A percentile compares a stretch with the other conserved stretches of the same genome.
These are phyloP conservation scores for Mastomys natalensis DNA, from an alignment of 2,113 vertebrate genomes.

Conservation along the genomic window DNA sequence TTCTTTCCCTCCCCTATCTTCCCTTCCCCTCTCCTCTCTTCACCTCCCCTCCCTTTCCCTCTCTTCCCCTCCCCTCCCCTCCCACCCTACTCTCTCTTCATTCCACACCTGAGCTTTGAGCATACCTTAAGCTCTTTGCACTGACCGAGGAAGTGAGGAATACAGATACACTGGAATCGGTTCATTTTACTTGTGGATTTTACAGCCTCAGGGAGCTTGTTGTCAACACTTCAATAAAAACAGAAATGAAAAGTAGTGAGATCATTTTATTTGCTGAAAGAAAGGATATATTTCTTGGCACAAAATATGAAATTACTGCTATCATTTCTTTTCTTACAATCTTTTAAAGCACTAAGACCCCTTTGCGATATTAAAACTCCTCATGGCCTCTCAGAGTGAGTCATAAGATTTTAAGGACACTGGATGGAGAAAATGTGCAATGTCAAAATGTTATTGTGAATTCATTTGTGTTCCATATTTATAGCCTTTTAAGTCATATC, in stretches of 20 bases:
- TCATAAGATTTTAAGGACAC: slow-evolving; percentile 17
- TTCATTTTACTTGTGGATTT: slow-evolving; percentile 25
- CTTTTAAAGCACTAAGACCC: slow-evolving; percentile 49
- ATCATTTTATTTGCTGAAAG: slow-evolving; percentile 52
- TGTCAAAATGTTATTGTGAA: slow-evolving; percentile 17
- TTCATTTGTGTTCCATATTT: not conserved
- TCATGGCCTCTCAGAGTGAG: not conserved
- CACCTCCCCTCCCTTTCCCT: no score
- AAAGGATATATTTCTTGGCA: slow-evolving; percentile 42
- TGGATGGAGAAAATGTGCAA: not conserved
- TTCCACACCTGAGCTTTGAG: not conserved
- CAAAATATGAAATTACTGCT: not conserved
- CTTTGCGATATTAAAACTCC: slow-evolving; percentile 53
- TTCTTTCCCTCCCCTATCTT: not conserved
- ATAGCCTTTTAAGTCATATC: not conserved
- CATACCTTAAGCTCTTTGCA: no score
- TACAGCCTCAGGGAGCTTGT: not conserved
- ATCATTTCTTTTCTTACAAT: not conserved
- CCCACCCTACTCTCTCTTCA: not conserved
- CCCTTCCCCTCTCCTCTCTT: no score
- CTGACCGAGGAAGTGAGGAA: not conserved
- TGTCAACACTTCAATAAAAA: slow-evolving; percentile 44
- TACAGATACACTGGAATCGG: not conserved
- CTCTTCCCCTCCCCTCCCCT: not conserved
- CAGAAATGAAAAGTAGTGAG: not conserved